Percentiles rank a stretch among this genome's conserved stretches.
Evolutionary conservation across 2,113 vertebrate genomes (phyloP).

Genomic region (Petroica traversi): DNA sequence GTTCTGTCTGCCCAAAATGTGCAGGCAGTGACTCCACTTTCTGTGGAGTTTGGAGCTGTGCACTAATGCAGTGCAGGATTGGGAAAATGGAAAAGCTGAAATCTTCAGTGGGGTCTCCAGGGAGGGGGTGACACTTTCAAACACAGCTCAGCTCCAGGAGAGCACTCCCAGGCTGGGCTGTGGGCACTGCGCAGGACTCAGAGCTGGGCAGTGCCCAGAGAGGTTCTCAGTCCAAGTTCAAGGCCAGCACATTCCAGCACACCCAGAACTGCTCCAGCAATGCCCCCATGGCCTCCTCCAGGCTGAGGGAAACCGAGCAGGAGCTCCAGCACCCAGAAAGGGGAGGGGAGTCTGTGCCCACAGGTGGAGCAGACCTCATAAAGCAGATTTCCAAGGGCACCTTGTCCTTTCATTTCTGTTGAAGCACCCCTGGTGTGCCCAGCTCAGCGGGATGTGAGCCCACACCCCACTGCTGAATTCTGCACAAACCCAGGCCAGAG

Average conservation of each 20-base stretch:
- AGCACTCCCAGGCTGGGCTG: neutral
- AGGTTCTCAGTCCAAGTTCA: accelerated
- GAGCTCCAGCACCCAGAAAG: neutral
- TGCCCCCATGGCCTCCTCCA: neutral
- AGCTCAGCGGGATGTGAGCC: neutral
- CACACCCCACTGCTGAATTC: neutral
- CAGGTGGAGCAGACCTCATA: neutral
- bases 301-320: neutral
- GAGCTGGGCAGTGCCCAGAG: neutral
- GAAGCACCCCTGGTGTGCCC: neutral
- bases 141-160: neutral
- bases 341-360: neutral
- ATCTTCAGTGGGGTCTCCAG: neutral
- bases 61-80: too few relatives aligned
- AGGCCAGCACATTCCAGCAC: neutral
- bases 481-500: neutral
- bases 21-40: too few relatives aligned
- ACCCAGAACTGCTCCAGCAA: neutral
- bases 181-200: neutral
- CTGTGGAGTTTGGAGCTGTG: too few relatives aligned
- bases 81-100: too few relatives aligned
- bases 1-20: too few relatives aligned
- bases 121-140: neutral
- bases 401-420: accelerated
- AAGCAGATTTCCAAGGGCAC: neutral